Percentiles rank a stretch among this genome's conserved stretches.
phyloP scores from a whole-genome alignment of 2,797 vertebrate genomes.

The Sebastolobus alascanus region DNA sequence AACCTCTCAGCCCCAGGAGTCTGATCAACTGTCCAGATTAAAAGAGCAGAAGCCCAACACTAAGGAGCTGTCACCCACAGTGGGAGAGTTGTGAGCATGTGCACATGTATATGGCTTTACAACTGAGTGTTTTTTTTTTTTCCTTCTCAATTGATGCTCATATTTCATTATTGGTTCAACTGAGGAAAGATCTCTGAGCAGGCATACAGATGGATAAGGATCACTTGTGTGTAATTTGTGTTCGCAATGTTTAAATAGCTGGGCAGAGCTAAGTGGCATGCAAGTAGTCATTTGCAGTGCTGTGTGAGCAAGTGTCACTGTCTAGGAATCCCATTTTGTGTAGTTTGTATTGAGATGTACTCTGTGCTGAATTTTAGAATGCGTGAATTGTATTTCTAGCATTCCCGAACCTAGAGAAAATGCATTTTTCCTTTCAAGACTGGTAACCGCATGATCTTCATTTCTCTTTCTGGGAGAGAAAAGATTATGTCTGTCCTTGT shows the following conservation, averaged over 20 bases:
- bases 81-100: not conserved
- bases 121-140: not conserved
- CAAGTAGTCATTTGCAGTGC: not conserved
- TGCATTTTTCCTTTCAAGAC: not conserved
- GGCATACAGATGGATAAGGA: not conserved
- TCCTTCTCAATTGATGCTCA: not conserved
- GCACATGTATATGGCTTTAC: not conserved
- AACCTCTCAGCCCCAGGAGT: not conserved
- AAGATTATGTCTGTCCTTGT: too few species aligned
- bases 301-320: not conserved
- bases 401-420: not conserved
- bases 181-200: not conserved
- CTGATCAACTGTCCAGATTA: not conserved
- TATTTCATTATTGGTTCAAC: not conserved
- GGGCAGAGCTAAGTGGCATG: not conserved
- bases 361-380: not conserved
- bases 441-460: not conserved
- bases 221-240: not conserved
- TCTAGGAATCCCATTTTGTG: not conserved
- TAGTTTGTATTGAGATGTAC: not conserved
- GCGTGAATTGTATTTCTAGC: not conserved
- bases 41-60: not conserved
- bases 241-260: slow-evolving; percentile 8
- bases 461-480: not conserved
- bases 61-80: not conserved